phyloP scores from a whole-genome alignment of 2,888 invertebrate species.

The Cenopis cana region DNA sequence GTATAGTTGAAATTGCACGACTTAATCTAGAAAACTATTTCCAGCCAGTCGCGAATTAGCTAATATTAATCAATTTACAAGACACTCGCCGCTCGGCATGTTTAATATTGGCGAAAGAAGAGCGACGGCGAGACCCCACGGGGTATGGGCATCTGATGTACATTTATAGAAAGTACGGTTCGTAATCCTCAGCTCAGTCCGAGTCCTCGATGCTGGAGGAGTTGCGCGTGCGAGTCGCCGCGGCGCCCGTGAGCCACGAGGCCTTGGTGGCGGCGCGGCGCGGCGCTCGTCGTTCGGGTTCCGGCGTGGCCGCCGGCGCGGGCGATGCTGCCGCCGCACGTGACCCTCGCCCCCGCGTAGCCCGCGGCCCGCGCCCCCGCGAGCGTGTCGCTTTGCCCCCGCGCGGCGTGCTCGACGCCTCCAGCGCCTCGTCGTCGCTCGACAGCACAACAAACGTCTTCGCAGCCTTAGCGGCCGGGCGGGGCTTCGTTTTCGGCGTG shows the following conservation, averaged over 20 bases:
- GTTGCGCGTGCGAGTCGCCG: conserved; percentile 54
- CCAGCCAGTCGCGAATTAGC: background rate
- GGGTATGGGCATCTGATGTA: background rate
- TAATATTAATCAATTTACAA: background rate
- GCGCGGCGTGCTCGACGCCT: conserved; percentile 57
- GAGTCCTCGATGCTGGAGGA: conserved; percentile 74
- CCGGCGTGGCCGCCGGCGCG: conserved; percentile 41
- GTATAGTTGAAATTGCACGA: too few species aligned
- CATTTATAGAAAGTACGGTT: background rate
- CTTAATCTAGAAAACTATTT: background rate
- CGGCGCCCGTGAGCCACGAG: conserved; percentile 68
- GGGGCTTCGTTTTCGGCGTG: conserved; percentile 44
- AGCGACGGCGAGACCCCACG: background rate
- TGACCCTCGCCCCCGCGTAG: conserved; percentile 58
- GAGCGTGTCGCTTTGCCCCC: conserved; percentile 50
- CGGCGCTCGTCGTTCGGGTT: conserved; percentile 68
- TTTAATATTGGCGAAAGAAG: background rate
- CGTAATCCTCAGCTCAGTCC: conserved; percentile 55
- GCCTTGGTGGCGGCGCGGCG: conserved; percentile 72
- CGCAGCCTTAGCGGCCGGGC: conserved; percentile 41
- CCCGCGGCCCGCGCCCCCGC: conserved; percentile 70
- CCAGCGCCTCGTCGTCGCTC: conserved; percentile 47
- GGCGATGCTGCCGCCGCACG: conserved; percentile 42
- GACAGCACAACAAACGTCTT: conserved; percentile 9
- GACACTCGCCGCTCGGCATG: background rate